Percentiles rank a stretch among this genome's conserved stretches.
These are phyloP conservation scores for Drosophila aldrichi DNA, from an alignment of 2,888 invertebrate genomes.

Conservation along the genomic window DNA sequence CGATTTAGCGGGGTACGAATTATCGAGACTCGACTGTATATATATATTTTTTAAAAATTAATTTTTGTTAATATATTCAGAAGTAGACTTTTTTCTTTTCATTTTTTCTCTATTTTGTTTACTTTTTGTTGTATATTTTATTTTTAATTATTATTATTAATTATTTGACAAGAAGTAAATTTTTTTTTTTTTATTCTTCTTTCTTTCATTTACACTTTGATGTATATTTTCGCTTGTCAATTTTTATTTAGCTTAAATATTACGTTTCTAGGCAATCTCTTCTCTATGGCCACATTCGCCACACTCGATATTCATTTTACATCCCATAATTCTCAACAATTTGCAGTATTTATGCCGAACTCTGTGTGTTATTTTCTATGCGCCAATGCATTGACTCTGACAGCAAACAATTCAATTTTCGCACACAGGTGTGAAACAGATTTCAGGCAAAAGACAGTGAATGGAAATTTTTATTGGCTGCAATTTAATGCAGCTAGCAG, in stretches of 20 bases:
- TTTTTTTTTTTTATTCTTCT: too few species aligned
- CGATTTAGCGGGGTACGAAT: too few species aligned
- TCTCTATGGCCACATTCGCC: too few species aligned
- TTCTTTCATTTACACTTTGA: background rate
- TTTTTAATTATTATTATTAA: too few species aligned
- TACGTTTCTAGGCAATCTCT: background rate
- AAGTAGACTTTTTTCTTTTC: too few species aligned
- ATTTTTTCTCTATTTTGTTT: too few species aligned
- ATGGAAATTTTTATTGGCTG: slow-evolving; percentile 25
- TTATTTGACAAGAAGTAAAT: too few species aligned
- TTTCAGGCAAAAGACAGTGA: slow-evolving; percentile 17
- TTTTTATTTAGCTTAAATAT: background rate
- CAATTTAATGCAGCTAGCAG: slow-evolving; percentile 34
- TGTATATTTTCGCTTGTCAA: too few species aligned
- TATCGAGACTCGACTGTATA: too few species aligned
- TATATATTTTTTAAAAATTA: too few species aligned
- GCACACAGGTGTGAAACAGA: slow-evolving; percentile 20
- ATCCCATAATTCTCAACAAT: background rate
- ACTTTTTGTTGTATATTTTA: too few species aligned
- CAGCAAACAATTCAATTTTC: slow-evolving; percentile 7
- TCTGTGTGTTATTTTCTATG: slow-evolving; percentile 10
- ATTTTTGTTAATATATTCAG: too few species aligned
- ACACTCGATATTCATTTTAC: background rate
- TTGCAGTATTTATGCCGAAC: slow-evolving; percentile 4
- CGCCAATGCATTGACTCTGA: background rate